Percentiles rank a stretch among this genome's conserved stretches.
Conservation (phyloP, 2,888 invertebrate genomes). For the Drosophila imparisetae region DNA sequence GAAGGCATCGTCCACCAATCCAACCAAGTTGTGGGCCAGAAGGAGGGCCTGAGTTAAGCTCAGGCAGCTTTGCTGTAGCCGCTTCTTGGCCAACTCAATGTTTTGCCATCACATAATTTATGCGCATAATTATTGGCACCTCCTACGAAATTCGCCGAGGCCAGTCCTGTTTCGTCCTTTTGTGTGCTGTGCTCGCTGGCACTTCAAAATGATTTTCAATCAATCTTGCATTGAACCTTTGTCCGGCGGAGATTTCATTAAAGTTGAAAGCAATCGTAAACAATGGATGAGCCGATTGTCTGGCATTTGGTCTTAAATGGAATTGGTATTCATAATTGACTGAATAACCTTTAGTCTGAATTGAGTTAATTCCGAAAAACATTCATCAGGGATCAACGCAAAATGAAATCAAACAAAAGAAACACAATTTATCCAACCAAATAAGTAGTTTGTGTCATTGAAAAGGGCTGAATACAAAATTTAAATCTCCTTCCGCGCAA, state of each 20-base stretch:
- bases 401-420: constrained; percentile 55
- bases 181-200: constrained; percentile 30
- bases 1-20: background rate
- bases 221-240: constrained; percentile 79
- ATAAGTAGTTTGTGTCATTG: constrained; percentile 47
- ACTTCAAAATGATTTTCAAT: constrained; percentile 74
- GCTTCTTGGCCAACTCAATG: constrained; percentile 23
- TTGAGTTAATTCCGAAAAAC: background rate
- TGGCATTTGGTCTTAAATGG: constrained; percentile 60
- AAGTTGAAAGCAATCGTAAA: constrained; percentile 64
- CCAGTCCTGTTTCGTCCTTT: constrained; percentile 1
- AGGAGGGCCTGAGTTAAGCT: constrained; percentile 20
- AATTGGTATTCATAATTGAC: constrained; percentile 73
- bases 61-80: constrained; percentile 29
- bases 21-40: constrained; percentile 17
- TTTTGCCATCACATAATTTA: constrained; percentile 63
- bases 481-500: background rate
- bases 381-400: constrained; percentile 27
- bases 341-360: constrained; percentile 49
- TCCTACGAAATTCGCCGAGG: constrained; percentile 16
- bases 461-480: constrained; percentile 14
- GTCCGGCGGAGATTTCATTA: constrained; percentile 74
- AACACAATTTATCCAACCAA: constrained; percentile 27
- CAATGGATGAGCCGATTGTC: constrained; percentile 48
- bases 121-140: constrained; percentile 73